Percentiles rank a stretch among this genome's conserved stretches.
These are phyloP conservation scores for Spodoptera littoralis DNA, from an alignment of 2,888 invertebrate genomes.

Conservation along the genomic window DNA sequence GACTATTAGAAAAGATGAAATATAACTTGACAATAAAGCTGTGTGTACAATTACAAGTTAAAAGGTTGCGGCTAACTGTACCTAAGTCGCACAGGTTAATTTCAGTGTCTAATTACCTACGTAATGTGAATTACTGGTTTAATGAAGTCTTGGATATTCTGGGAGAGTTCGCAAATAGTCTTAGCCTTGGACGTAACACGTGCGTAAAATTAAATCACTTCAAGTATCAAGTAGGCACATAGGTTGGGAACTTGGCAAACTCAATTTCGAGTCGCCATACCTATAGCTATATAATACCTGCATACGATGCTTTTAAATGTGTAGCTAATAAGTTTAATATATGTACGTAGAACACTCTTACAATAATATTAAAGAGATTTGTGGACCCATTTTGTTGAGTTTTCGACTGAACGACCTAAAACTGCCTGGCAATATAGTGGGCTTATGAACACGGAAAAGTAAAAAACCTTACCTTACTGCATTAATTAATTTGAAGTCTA, in stretches of 20 bases:
- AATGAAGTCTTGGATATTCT: slow-evolving; percentile 31
- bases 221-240: too few relatives aligned
- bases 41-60: slow-evolving; percentile 25
- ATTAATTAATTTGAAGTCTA: too few relatives aligned
- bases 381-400: too few relatives aligned
- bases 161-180: slow-evolving; percentile 2
- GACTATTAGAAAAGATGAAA: neutral
- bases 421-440: too few relatives aligned
- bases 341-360: too few relatives aligned
- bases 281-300: neutral
- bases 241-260: neutral
- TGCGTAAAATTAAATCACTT: neutral
- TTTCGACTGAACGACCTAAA: too few relatives aligned
- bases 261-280: slow-evolving; percentile 13
- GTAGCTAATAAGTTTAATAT: neutral
- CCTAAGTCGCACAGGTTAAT: slow-evolving; percentile 11
- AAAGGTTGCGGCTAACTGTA: slow-evolving; percentile 28
- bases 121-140: slow-evolving; percentile 21
- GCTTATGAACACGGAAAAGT: too few relatives aligned
- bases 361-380: too few relatives aligned
- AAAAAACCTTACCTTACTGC: too few relatives aligned
- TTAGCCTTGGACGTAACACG: neutral
- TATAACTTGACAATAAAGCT: neutral
- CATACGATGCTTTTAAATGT: neutral
- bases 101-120: slow-evolving; percentile 18